Evolutionary conservation across 1,140 invertebrate species (phyloP), one percentile per base, ranked within the genome.

Genomic region (Nasonia giraulti): DNA sequence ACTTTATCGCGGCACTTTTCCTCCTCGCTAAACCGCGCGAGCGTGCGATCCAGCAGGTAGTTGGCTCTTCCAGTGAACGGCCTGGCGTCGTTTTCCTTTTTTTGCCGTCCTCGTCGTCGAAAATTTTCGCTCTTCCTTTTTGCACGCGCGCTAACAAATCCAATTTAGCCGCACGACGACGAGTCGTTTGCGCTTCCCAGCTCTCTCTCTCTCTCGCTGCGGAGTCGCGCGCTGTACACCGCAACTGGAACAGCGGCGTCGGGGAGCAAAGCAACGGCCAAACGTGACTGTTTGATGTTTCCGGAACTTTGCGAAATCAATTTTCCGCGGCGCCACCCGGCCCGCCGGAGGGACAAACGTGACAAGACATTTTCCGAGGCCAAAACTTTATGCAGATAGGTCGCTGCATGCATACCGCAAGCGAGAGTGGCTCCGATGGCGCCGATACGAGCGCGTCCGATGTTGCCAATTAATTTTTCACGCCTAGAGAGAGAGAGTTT

Each of bases 391-490:
- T 84, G 47, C 47, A 77, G 75, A 71, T 23, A 78, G 40, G n/a
- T 77, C 20, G 62, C 27, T 78, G 44, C 11, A 50, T 27, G 37
- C 62, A 44, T 50, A 37, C 20, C 50, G 27, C 40, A 40, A 37
- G 47, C 33, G 33, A 62, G 23, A 74, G 33, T 23, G 8, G 7
- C n/a, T 17, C 40, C 27, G 27, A 27, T 44, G 40, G 0, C 23
- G 14, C 6, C 23, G 62, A 62, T 74, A 33, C 6, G 76, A 44
- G 66, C 55, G 8, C 31, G 17, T 31, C 69, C 83, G 75, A 84
- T 84, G 69, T 80, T 80, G 66, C 69, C 83, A 84, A 84, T 84
- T 84, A 84, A 84, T 47, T 84, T 80, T 84, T 84, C 77, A 80
- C 80, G 37, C 69, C 77, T 66, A 5, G 47, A 31, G 75, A 73